Base-by-base conservation (phyloP, 2,797 vertebrate species). In the Falco rusticolus region DNA sequence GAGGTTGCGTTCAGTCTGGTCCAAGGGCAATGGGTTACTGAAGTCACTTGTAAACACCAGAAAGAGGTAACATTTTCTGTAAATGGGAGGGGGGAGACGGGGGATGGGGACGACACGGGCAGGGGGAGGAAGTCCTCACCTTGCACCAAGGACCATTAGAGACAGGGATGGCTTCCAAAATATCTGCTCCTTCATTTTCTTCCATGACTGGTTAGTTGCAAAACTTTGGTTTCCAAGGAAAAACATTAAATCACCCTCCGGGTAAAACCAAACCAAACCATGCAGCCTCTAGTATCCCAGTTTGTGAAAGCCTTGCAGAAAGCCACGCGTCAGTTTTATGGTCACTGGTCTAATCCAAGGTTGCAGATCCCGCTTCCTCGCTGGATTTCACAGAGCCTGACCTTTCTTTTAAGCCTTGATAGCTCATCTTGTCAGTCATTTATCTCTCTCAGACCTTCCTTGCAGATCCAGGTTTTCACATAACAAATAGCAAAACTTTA, bases 81-180 rank as follows among this genome's bases (percentile, higher is more conserved):
- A 77, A 54, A 1, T 60, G 37, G 16, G 39, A 13, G 8, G 48
- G n/a, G 6, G 6, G 43, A 8, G 39, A 39, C 6, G 43, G 43
- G 43, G 43, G 43, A 16, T 7, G 15, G 43, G 43, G 43, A 43
- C 43, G 16, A 43, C 43, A 43, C 43, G 43, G 16, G 43, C 43
- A 18, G 50, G 25, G 25, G 45, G 13, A 31, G 17, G 11, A 79
- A 76, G 45, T 74, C 85, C 97, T 97, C 96, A 98, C 97, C 97
- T 97, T 95, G 91, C 57, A 92, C 94, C 96, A 95, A 84, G 97
- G 97, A 90, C 97, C 97, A 59, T 97, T 97, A 93, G 45, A 94
- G 69, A 95, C 47, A 60, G 72, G 70, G 63, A 84, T 87, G 83
- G 74, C 92, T 94, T 90, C 92, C 64, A 94, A 81, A 96, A 85